Evolutionary conservation across 2,888 invertebrate species (phyloP).

Genomic region (Pyrrhia umbra): DNA sequence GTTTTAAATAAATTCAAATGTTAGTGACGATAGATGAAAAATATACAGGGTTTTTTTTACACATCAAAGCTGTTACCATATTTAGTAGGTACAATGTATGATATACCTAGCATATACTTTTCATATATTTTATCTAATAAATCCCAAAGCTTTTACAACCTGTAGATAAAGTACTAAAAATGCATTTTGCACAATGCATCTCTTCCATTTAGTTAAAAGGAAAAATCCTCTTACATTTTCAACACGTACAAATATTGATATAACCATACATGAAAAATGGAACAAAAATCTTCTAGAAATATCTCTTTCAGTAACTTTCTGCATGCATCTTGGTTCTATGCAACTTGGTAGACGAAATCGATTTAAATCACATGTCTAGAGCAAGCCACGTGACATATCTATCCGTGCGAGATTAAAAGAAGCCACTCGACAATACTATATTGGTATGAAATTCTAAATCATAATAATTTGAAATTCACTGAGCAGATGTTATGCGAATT

Average conservation of each 20-base stretch:
- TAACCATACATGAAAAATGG: slow-evolving; percentile 2
- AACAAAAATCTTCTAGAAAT: slow-evolving; percentile 11
- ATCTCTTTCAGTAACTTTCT: slow-evolving; percentile 10
- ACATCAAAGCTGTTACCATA: no score
- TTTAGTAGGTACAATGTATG: background rate
- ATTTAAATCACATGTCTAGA: slow-evolving; percentile 42
- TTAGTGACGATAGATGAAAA: no score
- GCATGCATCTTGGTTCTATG: slow-evolving; percentile 13
- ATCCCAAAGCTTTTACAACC: slow-evolving; percentile 1
- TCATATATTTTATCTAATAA: slow-evolving; percentile 5
- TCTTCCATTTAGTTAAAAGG: slow-evolving; percentile 44
- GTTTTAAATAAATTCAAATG: no score
- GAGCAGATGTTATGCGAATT: background rate
- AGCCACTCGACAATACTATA: slow-evolving; percentile 24
- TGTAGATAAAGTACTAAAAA: background rate
- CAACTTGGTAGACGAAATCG: slow-evolving; percentile 32
- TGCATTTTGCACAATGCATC: slow-evolving; percentile 31
- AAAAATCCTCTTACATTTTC: slow-evolving; percentile 19
- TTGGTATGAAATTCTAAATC: slow-evolving; percentile 5
- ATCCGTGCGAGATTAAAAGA: slow-evolving; percentile 16
- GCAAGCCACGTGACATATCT: slow-evolving; percentile 17
- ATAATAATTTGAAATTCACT: background rate
- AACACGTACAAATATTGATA: slow-evolving; percentile 19
- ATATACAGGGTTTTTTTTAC: no score
- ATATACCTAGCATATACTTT: no score